phyloP scores from a whole-genome alignment of 2,113 vertebrate genomes.

The Gymnobelideus leadbeateri region DNA sequence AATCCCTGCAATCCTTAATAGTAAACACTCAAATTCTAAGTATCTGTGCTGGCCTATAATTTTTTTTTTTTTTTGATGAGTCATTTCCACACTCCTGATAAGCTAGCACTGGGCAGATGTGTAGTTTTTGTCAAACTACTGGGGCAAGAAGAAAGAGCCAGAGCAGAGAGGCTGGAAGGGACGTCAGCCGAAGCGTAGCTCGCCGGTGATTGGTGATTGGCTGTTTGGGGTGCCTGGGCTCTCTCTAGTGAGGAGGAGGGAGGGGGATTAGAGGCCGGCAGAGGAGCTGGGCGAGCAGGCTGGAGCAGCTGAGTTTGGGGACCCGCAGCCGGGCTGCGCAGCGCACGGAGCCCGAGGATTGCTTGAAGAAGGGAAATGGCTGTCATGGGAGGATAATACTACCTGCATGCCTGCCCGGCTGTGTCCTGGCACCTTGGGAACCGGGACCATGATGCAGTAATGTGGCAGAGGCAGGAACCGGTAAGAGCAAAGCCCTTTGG shows the following conservation, averaged over 20 bases:
- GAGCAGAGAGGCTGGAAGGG: neutral
- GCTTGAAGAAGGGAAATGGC: neutral
- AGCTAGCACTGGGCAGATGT: fast-evolving
- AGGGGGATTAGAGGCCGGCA: fast-evolving
- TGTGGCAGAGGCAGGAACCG: slow-evolving; percentile 32
- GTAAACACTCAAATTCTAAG: neutral
- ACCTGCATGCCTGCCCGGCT: neutral
- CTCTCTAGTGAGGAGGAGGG: fast-evolving
- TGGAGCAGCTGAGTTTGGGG: neutral
- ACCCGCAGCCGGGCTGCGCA: neutral
- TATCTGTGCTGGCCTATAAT: neutral
- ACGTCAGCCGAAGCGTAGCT: slow-evolving; percentile 54
- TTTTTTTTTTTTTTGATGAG: neutral
- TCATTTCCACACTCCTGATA: neutral
- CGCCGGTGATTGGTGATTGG: slow-evolving; percentile 35
- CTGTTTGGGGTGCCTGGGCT: neutral
- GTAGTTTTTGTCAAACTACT: fast-evolving
- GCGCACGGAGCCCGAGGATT: neutral
- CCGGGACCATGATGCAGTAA: slow-evolving; percentile 41
- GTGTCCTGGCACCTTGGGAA: neutral
- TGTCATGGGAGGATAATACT: neutral
- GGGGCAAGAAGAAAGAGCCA: fast-evolving
- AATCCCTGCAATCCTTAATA: neutral
- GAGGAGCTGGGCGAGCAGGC: fast-evolving
- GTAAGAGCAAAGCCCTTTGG: slow-evolving; percentile 46